phyloP scores from a whole-genome alignment of 2,113 vertebrate genomes.

The Lasiurus borealis region DNA sequence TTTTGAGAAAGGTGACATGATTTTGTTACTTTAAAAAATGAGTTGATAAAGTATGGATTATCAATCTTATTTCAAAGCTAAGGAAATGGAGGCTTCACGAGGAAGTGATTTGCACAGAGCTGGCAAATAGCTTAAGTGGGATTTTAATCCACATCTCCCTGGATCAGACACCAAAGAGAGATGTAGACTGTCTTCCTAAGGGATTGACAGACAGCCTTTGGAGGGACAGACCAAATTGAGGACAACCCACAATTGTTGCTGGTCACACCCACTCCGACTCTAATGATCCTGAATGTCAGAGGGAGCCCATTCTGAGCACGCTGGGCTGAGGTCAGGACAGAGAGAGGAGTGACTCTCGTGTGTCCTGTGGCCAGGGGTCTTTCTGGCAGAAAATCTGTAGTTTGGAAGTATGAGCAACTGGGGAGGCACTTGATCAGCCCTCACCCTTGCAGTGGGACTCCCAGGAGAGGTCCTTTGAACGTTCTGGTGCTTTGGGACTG shows the following conservation, averaged over 20 bases:
- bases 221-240: background rate
- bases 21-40: conserved; percentile 26
- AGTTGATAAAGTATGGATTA: background rate
- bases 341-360: background rate
- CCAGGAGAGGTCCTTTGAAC: background rate
- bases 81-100: background rate
- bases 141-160: background rate
- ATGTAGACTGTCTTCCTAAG: background rate
- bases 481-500: background rate
- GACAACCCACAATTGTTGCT: background rate
- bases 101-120: conserved; percentile 12
- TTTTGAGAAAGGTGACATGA: background rate
- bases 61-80: conserved; percentile 45
- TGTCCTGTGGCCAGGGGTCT: background rate
- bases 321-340: background rate
- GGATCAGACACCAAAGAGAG: background rate
- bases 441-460: background rate
- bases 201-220: background rate
- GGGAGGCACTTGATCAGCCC: background rate
- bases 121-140: background rate
- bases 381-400: background rate
- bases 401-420: background rate
- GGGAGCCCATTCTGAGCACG: background rate
- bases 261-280: background rate
- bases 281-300: background rate